Conservation (phyloP, 2,888 invertebrate species). For the Spialia ferax region DNA sequence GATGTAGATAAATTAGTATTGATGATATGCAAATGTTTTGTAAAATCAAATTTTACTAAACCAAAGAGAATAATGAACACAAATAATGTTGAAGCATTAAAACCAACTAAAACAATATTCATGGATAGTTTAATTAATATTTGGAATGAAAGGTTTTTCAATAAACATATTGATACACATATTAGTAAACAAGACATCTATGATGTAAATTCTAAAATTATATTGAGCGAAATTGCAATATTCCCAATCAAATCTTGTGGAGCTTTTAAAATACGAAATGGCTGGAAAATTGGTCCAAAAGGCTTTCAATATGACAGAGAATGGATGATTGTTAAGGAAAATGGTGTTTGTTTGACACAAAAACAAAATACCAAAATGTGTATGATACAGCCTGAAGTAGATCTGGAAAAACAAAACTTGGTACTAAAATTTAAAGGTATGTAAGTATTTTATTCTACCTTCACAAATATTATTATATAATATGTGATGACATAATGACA, state of each 20-base stretch:
- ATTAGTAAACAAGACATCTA: constrained; percentile 20
- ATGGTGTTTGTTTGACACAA: constrained; percentile 95
- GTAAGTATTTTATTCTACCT: constrained; percentile 31
- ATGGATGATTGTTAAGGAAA: constrained; percentile 96
- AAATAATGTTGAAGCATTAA: constrained; percentile 41
- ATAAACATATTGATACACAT: constrained; percentile 45
- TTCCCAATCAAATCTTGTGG: constrained; percentile 98
- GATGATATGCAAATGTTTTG: constrained; percentile 93
- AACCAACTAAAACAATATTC: constrained; percentile 41
- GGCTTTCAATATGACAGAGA: constrained; percentile 96
- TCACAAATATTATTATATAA: too few species aligned
- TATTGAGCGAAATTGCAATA: constrained; percentile 78
- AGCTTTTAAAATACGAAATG: constrained; percentile 88
- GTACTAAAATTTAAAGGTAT: constrained; percentile 88
- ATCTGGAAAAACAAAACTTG: constrained; percentile 85
- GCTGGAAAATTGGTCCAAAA: constrained; percentile 91
- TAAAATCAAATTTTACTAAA: constrained; percentile 66
- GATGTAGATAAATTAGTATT: constrained; percentile 91
- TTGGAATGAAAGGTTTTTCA: constrained; percentile 50
- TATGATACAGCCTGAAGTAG: constrained; percentile 90
- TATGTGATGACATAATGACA: too few species aligned
- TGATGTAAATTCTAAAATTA: constrained; percentile 53
- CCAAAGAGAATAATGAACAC: constrained; percentile 62
- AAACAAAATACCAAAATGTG: constrained; percentile 94
- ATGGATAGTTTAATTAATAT: constrained; percentile 52